Percentiles rank a stretch among this genome's conserved stretches.
Conservation (phyloP, 1,140 invertebrate species). For the Rhyzopertha dominica region DNA sequence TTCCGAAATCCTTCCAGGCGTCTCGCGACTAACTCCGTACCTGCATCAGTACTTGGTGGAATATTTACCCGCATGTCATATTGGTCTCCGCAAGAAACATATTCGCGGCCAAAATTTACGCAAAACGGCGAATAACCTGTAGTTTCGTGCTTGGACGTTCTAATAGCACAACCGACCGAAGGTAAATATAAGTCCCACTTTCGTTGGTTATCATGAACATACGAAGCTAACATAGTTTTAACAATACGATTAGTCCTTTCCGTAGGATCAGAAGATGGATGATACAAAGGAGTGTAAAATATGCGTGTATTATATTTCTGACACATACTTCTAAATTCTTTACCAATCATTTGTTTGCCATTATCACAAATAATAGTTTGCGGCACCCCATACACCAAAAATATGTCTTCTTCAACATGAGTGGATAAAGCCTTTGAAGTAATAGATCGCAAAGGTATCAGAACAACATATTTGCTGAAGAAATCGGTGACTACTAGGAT, state of each 20-base stretch:
- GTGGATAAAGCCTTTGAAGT: too few relatives aligned
- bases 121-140: constrained; percentile 30
- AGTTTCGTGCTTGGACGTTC: constrained; percentile 28
- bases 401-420: constrained; percentile 14
- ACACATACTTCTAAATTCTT: not conserved
- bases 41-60: too few relatives aligned
- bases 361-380: constrained; percentile 11
- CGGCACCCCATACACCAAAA: constrained; percentile 15
- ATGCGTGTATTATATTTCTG: not conserved
- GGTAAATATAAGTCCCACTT: constrained; percentile 30
- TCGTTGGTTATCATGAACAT: constrained; percentile 29
- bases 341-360: constrained; percentile 8
- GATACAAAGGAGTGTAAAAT: not conserved
- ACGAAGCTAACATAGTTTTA: constrained; percentile 26
- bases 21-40: not conserved
- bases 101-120: constrained; percentile 14
- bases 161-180: constrained; percentile 24
- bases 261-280: constrained; percentile 2
- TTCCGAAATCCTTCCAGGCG: not conserved
- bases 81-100: not conserved
- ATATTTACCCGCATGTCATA: not conserved
- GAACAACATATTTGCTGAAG: constrained; percentile 38
- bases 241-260: constrained; percentile 33
- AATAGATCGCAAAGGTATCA: constrained; percentile 24
- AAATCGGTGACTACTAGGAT: constrained; percentile 28